Conservation (phyloP, 2,113 vertebrate genomes). For the Fulmarus glacialis region DNA sequence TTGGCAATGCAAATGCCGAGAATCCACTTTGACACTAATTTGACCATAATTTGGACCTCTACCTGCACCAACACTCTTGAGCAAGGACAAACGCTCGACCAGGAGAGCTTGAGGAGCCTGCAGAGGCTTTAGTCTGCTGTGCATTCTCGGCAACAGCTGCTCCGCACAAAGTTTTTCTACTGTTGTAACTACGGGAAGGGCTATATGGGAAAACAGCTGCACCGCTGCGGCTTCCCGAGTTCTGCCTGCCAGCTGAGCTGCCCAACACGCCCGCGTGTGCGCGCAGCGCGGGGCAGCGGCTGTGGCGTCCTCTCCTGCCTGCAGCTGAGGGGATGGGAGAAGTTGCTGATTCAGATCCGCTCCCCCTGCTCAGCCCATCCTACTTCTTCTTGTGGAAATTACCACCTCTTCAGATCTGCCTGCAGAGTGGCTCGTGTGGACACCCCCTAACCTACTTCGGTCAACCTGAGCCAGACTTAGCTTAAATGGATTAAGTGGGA, state of each 20-base stretch:
- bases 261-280: background rate
- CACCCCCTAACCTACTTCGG: constrained; percentile 24
- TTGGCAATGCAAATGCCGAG: background rate
- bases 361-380: background rate
- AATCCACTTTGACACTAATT: background rate
- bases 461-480: constrained; percentile 24
- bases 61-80: background rate
- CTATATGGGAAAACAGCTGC: background rate
- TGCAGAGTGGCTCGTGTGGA: background rate
- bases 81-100: background rate
- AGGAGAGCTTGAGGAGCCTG: background rate
- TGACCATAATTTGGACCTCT: background rate
- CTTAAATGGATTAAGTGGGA: constrained; percentile 48
- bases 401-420: background rate
- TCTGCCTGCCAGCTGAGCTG: background rate
- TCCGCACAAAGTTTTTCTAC: background rate
- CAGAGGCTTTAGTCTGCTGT: background rate
- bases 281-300: fast-evolving
- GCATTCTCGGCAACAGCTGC: background rate
- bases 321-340: background rate
- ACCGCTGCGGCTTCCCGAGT: fast-evolving
- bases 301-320: background rate
- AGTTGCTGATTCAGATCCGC: background rate
- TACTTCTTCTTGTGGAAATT: constrained; percentile 9
- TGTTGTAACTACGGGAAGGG: background rate